phyloP scores from a whole-genome alignment of 1,140 invertebrate species.

The Drosophila sulfurigaster region DNA sequence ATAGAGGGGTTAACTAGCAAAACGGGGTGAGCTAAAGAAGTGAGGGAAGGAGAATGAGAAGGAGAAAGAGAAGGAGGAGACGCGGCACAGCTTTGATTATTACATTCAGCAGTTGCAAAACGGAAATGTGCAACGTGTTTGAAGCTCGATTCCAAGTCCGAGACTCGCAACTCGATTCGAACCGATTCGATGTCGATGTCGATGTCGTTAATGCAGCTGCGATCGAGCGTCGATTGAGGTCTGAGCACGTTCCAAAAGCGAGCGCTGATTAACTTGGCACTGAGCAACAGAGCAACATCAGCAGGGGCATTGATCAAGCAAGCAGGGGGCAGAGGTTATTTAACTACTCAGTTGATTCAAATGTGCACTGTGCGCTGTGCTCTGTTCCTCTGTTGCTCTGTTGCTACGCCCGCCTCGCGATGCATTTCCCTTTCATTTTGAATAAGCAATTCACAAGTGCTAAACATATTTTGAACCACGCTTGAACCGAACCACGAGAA shows the following conservation, averaged over 20 bases:
- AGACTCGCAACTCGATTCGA: slow-evolving; percentile 5
- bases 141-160: slow-evolving; percentile 9
- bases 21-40: background rate
- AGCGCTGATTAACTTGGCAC: slow-evolving; percentile 28
- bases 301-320: background rate
- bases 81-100: slow-evolving; percentile 59
- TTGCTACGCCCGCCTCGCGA: background rate
- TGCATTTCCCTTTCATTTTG: slow-evolving; percentile 1
- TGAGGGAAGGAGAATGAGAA: background rate
- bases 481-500: background rate
- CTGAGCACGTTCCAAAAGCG: slow-evolving; percentile 53
- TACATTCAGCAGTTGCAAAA: slow-evolving; percentile 36
- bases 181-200: slow-evolving; percentile 13
- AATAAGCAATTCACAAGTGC: background rate
- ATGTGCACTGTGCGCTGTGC: too few species aligned
- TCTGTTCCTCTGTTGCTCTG: background rate
- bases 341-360: background rate
- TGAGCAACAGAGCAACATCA: background rate
- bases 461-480: background rate
- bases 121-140: slow-evolving; percentile 77
- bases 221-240: slow-evolving; percentile 24
- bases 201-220: slow-evolving; percentile 25
- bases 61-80: background rate
- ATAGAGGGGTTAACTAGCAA: background rate
- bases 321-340: background rate